These are phyloP conservation scores for Heteromurus nitidus DNA, from an alignment of 2,888 invertebrate species.

Conservation along the genomic window DNA sequence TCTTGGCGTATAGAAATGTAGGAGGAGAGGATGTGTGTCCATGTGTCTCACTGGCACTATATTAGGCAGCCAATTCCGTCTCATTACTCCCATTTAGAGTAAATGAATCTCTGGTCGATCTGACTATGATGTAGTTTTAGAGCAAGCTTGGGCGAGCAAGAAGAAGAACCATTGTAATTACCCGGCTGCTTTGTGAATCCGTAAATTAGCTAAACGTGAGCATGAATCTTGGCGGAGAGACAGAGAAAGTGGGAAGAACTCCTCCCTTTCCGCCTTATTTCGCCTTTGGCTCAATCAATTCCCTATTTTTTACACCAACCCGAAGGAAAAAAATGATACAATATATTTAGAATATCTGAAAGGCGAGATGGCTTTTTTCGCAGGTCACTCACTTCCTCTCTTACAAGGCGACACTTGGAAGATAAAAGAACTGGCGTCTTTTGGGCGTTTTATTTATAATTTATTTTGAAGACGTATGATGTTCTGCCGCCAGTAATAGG, in stretches of 20 bases:
- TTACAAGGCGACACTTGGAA: too few species aligned
- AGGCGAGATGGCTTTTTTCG: neutral
- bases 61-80: slow-evolving; percentile 70
- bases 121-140: slow-evolving; percentile 52
- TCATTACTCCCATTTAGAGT: slow-evolving; percentile 72
- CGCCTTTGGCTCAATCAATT: slow-evolving; percentile 59
- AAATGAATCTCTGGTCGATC: slow-evolving; percentile 65
- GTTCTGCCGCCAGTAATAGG: neutral
- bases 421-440: too few species aligned
- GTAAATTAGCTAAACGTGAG: slow-evolving; percentile 72
- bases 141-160: slow-evolving; percentile 15
- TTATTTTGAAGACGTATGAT: neutral
- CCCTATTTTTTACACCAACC: slow-evolving; percentile 39
- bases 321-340: slow-evolving; percentile 11
- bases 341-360: neutral
- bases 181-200: slow-evolving; percentile 69
- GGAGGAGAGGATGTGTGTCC: neutral
- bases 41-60: slow-evolving; percentile 49
- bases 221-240: slow-evolving; percentile 70
- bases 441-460: too few species aligned
- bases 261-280: slow-evolving; percentile 54
- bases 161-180: slow-evolving; percentile 69
- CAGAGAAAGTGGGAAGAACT: slow-evolving; percentile 51
- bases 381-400: neutral
- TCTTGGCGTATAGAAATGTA: slow-evolving; percentile 14